Conservation (phyloP, 2,797 vertebrate species). For the Pygocentrus nattereri region DNA sequence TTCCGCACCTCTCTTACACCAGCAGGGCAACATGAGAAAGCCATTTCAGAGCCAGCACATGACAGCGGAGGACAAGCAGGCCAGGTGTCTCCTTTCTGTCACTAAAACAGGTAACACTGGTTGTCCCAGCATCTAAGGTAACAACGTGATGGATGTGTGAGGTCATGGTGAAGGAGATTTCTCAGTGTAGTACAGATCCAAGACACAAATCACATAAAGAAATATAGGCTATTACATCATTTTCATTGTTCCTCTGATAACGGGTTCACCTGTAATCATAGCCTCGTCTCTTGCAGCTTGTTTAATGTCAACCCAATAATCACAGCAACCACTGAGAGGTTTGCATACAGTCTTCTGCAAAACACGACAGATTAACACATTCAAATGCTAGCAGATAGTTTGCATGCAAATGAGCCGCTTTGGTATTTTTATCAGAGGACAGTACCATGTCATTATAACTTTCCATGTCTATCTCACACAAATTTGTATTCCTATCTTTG, state of each 20-base stretch:
- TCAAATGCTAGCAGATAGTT: conserved; percentile 61
- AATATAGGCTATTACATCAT: conserved; percentile 33
- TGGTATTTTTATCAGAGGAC: conserved; percentile 64
- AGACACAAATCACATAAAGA: background rate
- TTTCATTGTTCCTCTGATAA: conserved; percentile 34
- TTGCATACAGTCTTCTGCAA: conserved; percentile 46
- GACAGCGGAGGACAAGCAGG: conserved; percentile 47
- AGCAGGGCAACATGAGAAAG: conserved; percentile 47
- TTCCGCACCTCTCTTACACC: conserved; percentile 43
- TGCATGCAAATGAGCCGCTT: conserved; percentile 68
- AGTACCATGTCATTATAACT: conserved; percentile 65
- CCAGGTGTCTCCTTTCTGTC: conserved; percentile 54
- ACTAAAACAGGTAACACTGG: conserved; percentile 41
- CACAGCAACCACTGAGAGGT: conserved; percentile 3
- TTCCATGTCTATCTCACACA: conserved; percentile 4
- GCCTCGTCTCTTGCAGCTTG: background rate
- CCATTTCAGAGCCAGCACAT: conserved; percentile 16
- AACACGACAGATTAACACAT: conserved; percentile 55
- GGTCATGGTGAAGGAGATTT: conserved; percentile 33
- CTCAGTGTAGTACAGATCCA: background rate
- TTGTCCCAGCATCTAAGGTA: conserved; percentile 43
- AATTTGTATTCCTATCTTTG: background rate
- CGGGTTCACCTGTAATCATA: background rate
- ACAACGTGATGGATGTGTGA: conserved; percentile 38
- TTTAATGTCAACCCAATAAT: conserved; percentile 19